phyloP scores from a whole-genome alignment of 1,140 invertebrate genomes.

The Brachionus calyciflorus region DNA sequence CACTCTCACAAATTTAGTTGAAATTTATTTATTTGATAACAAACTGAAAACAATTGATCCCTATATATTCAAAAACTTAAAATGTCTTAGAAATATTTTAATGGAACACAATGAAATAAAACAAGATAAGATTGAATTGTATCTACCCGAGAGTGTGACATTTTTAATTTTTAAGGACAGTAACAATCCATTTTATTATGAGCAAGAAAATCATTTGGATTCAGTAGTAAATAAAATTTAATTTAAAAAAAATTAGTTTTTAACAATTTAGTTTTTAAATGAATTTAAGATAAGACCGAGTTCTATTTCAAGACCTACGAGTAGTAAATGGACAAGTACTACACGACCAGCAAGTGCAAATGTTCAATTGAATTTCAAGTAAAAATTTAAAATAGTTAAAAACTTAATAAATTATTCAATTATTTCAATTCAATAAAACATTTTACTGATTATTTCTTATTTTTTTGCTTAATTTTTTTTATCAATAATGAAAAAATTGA shows the following conservation, averaged over 20 bases:
- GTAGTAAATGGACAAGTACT: background rate
- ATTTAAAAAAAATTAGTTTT: no score
- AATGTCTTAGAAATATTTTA: background rate
- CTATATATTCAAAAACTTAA: slow-evolving; percentile 16
- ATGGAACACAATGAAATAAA: background rate
- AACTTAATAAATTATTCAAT: no score
- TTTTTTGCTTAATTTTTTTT: no score
- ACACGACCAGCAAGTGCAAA: background rate
- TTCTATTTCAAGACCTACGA: slow-evolving; percentile 2
- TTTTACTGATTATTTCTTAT: no score
- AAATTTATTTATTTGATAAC: background rate
- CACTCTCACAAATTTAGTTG: background rate
- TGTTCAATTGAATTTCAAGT: no score
- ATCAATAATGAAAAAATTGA: no score
- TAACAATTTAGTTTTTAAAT: no score
- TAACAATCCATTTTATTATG: background rate
- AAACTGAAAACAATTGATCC: background rate
- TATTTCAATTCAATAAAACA: no score
- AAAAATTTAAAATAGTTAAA: no score
- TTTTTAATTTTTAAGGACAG: background rate
- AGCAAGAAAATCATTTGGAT: slow-evolving; percentile 21
- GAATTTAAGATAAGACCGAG: background rate
- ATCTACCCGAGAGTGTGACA: background rate
- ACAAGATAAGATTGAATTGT: background rate
- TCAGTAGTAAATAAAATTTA: background rate